Percentiles rank a stretch among this genome's conserved stretches.
Conservation (phyloP, 2,888 invertebrate genomes). For the Lydus trimaculatus region DNA sequence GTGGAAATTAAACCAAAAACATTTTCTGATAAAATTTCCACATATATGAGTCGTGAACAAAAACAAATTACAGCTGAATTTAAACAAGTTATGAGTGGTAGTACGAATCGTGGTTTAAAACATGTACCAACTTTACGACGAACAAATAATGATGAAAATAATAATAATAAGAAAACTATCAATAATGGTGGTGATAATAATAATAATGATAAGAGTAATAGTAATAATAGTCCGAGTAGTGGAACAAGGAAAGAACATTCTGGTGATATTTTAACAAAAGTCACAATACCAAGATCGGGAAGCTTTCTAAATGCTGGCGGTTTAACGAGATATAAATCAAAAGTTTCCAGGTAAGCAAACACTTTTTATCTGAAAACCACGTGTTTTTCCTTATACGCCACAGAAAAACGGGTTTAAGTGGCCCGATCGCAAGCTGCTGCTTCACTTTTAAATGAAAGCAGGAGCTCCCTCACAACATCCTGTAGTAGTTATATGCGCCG, state of each 20-base stretch:
- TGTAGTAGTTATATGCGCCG: no score
- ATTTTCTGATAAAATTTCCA: conserved; percentile 63
- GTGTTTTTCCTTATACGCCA: no score
- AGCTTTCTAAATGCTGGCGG: conserved; percentile 86
- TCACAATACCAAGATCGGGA: conserved; percentile 84
- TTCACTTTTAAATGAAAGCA: no score
- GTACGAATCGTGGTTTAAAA: conserved; percentile 57
- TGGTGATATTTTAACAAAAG: conserved; percentile 85
- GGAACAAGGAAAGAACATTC: conserved; percentile 65
- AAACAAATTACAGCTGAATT: conserved; percentile 62
- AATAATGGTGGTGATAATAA: neutral
- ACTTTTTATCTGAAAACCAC: no score
- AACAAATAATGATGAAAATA: conserved; percentile 47
- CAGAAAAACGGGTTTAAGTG: no score
- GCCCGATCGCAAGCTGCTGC: no score
- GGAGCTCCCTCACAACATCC: no score
- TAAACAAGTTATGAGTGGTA: conserved; percentile 58
- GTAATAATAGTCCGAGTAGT: neutral
- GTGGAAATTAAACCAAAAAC: conserved; percentile 67
- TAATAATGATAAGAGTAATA: neutral
- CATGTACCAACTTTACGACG: conserved; percentile 60
- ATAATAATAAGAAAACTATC: neutral
- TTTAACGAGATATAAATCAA: conserved; percentile 77
- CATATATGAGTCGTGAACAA: conserved; percentile 59
- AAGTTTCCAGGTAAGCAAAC: conserved; percentile 71